A percentile compares a stretch with the other conserved stretches of the same genome.
Conservation (phyloP, 92 coral and sea anemone species). For the Porites lobata region DNA sequence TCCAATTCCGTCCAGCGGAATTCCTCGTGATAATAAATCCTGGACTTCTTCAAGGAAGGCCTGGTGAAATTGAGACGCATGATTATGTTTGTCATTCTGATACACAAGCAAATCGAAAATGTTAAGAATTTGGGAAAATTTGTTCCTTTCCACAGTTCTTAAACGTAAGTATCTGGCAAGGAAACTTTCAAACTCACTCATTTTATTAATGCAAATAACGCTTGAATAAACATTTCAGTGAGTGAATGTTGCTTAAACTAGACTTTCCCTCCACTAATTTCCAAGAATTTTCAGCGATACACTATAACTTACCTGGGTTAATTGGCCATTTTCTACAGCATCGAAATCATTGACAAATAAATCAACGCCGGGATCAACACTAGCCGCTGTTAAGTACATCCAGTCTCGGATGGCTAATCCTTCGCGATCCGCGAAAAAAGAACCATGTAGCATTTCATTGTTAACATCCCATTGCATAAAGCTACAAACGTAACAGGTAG, state of each 20-base stretch:
- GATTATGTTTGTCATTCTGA: not conserved
- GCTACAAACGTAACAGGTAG: constrained; percentile 15
- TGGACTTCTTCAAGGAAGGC: constrained; percentile 78
- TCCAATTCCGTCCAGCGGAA: constrained; percentile 85
- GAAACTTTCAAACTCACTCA: too few species aligned
- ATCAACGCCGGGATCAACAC: constrained; percentile 77
- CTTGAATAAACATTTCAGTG: too few species aligned
- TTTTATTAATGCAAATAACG: too few species aligned
- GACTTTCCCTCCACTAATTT: too few species aligned
- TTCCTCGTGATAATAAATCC: constrained; percentile 62
- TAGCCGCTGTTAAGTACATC: constrained; percentile 78
- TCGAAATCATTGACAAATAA: constrained; percentile 87
- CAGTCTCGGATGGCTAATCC: constrained; percentile 80
- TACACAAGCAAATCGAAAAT: too few species aligned
- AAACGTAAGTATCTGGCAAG: too few species aligned
- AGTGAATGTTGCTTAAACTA: too few species aligned
- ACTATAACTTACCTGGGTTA: constrained; percentile 68
- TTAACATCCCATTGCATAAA: constrained; percentile 91
- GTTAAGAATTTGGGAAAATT: too few species aligned
- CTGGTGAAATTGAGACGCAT: constrained; percentile 56
- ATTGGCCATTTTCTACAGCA: constrained; percentile 80
- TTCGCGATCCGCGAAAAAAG: constrained; percentile 77
- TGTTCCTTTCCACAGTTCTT: too few species aligned
- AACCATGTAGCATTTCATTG: constrained; percentile 92
- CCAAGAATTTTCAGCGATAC: too few species aligned